Evolutionary conservation across 2,797 vertebrate genomes (phyloP), one percentile per base, ranked within the genome.

Genomic region (Sternarchorhynchus goeldii): DNA sequence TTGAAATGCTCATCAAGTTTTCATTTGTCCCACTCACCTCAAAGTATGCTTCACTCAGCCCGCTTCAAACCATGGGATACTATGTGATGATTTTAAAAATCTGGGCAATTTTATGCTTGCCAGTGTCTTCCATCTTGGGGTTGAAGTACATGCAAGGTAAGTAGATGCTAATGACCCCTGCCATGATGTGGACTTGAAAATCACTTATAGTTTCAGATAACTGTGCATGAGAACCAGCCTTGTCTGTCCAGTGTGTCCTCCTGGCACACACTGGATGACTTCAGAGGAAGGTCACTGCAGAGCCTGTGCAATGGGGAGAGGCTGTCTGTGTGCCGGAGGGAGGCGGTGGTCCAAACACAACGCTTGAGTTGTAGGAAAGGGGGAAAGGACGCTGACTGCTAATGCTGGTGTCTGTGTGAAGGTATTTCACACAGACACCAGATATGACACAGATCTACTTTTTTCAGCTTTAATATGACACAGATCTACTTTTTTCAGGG

Each of bases 31-130:
- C 83, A 86, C 82, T 84, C 78, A 78, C 79, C 84, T 84, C 80
- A 85, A 82, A 84, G 78, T 82, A 85, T 81, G 81, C 84, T 81
- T 80, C 71, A 81, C 74, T 85, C 81, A 70, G 72, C 71, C 82
- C 81, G 69, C 73, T 84, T 81, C 70, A 84, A 82, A 85, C 77
- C 74, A 31, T 73, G 81, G 25, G 25, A 25, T 25, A 25, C 25
- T 81, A 83, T 71, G 67, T 65, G 73, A 73, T 84, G 82, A 86
- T 87, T 84, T 81, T 78, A 86, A 87, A 86, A 86, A 86, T 81
- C 78, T 84, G 82, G 82, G 78, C 83, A 82, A 84, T 86, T 83
- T 80, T 71, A 75, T 66, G 53, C 67, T 69, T 84, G 62, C 73
- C 78, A 79, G 67, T 70, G 74, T 81, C 66, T 80, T 72, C 69